Conservation (phyloP, 2,797 vertebrate species). For the Brotogeris chrysoptera region DNA sequence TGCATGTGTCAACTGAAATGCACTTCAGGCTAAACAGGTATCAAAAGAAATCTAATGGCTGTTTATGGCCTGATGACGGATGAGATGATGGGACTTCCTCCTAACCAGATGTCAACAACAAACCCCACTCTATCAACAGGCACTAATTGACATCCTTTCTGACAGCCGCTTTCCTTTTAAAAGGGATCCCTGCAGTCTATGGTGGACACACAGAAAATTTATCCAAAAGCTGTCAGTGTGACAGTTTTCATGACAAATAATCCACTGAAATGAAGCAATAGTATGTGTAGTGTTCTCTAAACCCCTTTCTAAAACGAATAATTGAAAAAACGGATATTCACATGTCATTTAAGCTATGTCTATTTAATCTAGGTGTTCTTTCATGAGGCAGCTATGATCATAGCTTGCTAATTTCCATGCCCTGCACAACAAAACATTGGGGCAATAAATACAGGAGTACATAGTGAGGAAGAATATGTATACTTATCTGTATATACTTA, state of each 20-base stretch:
- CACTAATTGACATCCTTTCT: neutral
- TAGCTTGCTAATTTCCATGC: neutral
- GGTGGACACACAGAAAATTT: neutral
- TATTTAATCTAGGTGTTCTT: neutral
- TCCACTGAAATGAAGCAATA: neutral
- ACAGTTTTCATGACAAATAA: neutral
- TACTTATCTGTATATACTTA: neutral
- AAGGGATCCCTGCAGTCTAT: neutral
- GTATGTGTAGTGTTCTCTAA: neutral
- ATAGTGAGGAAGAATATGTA: accelerated
- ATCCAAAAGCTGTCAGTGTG: neutral
- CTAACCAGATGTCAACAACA: neutral
- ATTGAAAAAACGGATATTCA: neutral
- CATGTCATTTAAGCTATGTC: neutral
- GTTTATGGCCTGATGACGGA: neutral
- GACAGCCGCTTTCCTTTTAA: neutral
- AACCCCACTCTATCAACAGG: neutral
- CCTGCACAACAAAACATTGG: neutral
- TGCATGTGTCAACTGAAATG: neutral
- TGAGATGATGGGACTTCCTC: neutral
- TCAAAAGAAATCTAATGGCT: neutral
- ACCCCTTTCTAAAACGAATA: neutral
- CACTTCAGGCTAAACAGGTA: neutral
- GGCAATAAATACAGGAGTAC: neutral
- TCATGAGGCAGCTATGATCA: neutral